A percentile compares a stretch with the other conserved stretches of the same genome.
phyloP scores from a whole-genome alignment of 2,113 vertebrate genomes.

The Ahaetulla prasina region DNA sequence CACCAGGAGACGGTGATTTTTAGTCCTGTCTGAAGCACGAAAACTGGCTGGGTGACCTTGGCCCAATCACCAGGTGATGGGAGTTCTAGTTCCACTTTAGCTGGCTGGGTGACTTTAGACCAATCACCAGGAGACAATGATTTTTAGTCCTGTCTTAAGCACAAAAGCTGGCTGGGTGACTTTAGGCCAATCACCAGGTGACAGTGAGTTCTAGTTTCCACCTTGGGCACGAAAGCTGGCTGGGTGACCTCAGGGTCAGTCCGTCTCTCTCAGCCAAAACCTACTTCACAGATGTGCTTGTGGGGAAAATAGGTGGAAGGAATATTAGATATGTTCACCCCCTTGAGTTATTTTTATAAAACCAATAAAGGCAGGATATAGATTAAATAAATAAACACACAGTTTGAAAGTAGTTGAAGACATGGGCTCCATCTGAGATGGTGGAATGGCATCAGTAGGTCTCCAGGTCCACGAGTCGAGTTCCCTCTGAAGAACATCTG shows the following conservation, averaged over 20 bases:
- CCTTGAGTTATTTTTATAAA: too few species aligned
- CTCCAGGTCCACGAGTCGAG: not conserved
- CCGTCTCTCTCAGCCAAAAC: not conserved
- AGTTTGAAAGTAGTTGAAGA: not conserved
- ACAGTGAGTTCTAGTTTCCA: not conserved
- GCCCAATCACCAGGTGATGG: not conserved
- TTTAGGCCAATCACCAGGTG: not conserved
- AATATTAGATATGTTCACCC: too few species aligned
- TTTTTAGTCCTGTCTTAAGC: too few species aligned
- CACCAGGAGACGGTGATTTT: not conserved
- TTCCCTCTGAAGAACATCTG: not conserved
- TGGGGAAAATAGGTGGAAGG: too few species aligned
- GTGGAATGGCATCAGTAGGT: not conserved
- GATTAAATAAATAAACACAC: too few species aligned
- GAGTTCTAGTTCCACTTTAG: not conserved
- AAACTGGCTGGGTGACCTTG: not conserved
- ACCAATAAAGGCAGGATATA: too few species aligned
- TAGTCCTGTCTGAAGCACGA: not conserved
- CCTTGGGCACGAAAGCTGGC: not conserved
- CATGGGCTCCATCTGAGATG: not conserved
- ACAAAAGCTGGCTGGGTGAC: not conserved
- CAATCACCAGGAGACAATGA: too few species aligned
- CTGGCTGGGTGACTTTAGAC: too few species aligned
- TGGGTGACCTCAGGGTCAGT: not conserved
- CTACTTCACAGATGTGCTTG: too few species aligned